Conservation (phyloP, 2,888 invertebrate species). For the Rhabditoides inermis region DNA sequence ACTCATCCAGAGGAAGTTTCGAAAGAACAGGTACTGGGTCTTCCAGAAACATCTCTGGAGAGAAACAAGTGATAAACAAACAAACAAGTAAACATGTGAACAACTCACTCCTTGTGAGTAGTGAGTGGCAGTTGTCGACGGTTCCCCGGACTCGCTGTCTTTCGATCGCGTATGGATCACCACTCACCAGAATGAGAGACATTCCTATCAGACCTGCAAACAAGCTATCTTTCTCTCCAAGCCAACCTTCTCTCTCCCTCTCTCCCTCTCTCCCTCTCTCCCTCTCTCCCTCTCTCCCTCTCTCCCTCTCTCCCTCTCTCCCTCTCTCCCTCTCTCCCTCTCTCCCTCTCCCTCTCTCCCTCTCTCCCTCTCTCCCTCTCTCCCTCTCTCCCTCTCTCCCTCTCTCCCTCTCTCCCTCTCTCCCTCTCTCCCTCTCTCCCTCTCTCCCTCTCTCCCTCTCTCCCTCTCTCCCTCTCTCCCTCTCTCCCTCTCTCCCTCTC, state of each 20-base stretch:
- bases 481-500: constrained; percentile 1
- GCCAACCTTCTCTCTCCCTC: constrained; percentile 1
- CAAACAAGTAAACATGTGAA: too few relatives aligned
- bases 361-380: not conserved
- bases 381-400: too few relatives aligned
- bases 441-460: constrained; percentile 7
- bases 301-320: constrained; percentile 1
- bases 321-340: not conserved
- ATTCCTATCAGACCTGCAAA: too few relatives aligned
- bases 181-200: not conserved
- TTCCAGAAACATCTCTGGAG: too few relatives aligned
- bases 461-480: constrained; percentile 3
- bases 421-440: constrained; percentile 6
- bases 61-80: too few relatives aligned
- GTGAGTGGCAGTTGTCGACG: too few relatives aligned
- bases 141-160: too few relatives aligned
- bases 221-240: too few relatives aligned
- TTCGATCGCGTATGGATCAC: not conserved
- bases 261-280: constrained; percentile 6
- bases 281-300: constrained; percentile 2
- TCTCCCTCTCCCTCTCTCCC: not conserved
- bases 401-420: constrained; percentile 5
- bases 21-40: too few relatives aligned
- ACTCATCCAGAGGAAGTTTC: too few relatives aligned
- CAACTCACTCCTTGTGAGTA: too few relatives aligned